Evolutionary conservation across 2,888 invertebrate species (phyloP), one percentile per base, ranked within the genome.

Genomic region (Acanthococcus lagerstroemiae): DNA sequence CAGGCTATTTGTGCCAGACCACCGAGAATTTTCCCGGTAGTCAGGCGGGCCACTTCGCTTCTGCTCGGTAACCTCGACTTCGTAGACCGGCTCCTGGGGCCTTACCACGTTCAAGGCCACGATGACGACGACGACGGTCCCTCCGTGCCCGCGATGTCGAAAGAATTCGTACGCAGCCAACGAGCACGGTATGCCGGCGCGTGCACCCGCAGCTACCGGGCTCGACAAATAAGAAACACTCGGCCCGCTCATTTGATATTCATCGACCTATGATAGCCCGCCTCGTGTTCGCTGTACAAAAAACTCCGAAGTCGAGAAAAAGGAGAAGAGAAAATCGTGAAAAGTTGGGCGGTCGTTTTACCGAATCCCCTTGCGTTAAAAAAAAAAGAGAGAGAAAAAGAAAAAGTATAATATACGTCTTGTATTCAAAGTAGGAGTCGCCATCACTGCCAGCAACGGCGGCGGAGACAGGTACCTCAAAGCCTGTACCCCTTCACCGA

Each of bases 381-480:
- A 30, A 30, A 21, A 37, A 17, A 57, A 44, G 37, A 30, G 57
- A 21, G 22, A 21, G 44, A 37, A 57, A 57, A 55, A 55, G 44
- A 57, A 15, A 25, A 44, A 1, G n/a, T n/a, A n/a, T n/a, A n/a
- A n/a, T n/a, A n/a, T n/a, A n/a, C n/a, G 1, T 24, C 21, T 44
- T n/a, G 44, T 57, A 57, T 57, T 57, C 57, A 57, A 57, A 57
- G 57, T 57, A 57, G 57, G 57, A 57, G 57, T 57, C 17, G 44
- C 57, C 57, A 22, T 15, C n/a, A 44, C 6, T 19, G n/a, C n/a
- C n/a, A n/a, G n/a, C n/a, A n/a, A n/a, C 37, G 37, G n/a, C 37
- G 37, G n/a, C 19, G 27, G 19, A 22, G 44, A 44, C 37, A 57
- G 45, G 57, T 57, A 30, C 19, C n/a, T n/a, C n/a, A n/a, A 56